phyloP scores from a whole-genome alignment of 2,113 vertebrate species.

The Sus scrofa region DNA sequence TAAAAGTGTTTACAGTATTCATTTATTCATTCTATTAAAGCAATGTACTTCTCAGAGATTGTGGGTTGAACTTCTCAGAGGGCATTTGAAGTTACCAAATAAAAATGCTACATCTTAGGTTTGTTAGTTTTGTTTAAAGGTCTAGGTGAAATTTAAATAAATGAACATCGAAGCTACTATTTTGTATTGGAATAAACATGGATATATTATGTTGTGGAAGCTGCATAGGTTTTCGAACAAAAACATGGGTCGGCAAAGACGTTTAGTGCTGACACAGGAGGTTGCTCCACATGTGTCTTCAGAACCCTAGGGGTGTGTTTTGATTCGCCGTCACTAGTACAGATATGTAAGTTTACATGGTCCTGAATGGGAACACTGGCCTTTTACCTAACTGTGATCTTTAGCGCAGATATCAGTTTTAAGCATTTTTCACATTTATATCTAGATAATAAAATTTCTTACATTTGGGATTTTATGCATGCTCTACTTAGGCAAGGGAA shows the following conservation, averaged over 20 bases:
- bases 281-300: neutral
- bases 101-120: neutral
- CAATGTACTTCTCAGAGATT: neutral
- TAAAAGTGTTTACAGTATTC: neutral
- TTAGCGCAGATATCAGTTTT: neutral
- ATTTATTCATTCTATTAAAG: conserved; percentile 17
- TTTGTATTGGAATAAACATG: neutral
- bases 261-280: neutral
- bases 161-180: neutral
- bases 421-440: neutral
- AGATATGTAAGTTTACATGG: neutral
- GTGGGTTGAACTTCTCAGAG: neutral
- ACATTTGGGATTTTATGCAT: neutral
- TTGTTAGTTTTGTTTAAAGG: neutral
- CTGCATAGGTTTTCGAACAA: neutral
- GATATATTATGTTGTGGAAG: neutral
- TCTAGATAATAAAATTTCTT: neutral
- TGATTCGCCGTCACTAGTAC: too few species aligned
- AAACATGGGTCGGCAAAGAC: neutral
- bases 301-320: too few species aligned
- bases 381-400: neutral
- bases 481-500: neutral
- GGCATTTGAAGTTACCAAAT: neutral
- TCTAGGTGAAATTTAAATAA: conserved; percentile 15
- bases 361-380: neutral